phyloP scores from a whole-genome alignment of 2,888 invertebrate genomes.

The Plemyria rubiginata region DNA sequence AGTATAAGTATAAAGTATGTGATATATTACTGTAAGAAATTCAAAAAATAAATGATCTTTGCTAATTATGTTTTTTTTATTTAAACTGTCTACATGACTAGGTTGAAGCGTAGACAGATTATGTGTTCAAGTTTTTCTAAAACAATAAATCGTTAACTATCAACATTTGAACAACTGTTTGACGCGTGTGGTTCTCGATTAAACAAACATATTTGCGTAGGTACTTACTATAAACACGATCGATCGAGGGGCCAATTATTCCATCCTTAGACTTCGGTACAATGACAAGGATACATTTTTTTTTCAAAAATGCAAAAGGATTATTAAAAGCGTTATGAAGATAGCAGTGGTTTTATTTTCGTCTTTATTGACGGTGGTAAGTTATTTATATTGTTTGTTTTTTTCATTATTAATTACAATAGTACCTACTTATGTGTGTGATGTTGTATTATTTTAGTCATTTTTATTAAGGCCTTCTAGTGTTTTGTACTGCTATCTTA shows the following conservation, averaged over 20 bases:
- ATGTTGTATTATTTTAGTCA: background rate
- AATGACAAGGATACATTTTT: conserved; percentile 41
- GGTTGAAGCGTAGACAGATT: conserved; percentile 1
- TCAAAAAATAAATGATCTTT: conserved; percentile 65
- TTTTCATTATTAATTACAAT: no score
- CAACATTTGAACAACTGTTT: conserved; percentile 54
- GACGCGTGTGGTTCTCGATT: conserved; percentile 51
- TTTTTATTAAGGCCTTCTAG: background rate
- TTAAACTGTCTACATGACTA: background rate
- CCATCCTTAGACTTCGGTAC: conserved; percentile 34
- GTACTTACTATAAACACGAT: background rate
- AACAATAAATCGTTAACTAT: background rate
- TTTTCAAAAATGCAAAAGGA: conserved; percentile 6
- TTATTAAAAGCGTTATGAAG: conserved; percentile 35
- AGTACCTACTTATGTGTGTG: no score
- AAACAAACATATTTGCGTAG: conserved; percentile 52
- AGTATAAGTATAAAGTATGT: conserved; percentile 61
- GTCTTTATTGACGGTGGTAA: conserved; percentile 53
- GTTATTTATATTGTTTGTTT: conserved; percentile 29
- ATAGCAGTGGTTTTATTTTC: conserved; percentile 46
- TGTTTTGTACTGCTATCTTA: background rate
- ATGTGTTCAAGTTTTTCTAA: conserved; percentile 38
- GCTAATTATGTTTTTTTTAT: conserved; percentile 45
- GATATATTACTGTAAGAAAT: conserved; percentile 64
- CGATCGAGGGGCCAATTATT: conserved; percentile 34